Evolutionary conservation across 2,797 vertebrate species (phyloP).

Genomic region (Oryzias dopingdopingensis): DNA sequence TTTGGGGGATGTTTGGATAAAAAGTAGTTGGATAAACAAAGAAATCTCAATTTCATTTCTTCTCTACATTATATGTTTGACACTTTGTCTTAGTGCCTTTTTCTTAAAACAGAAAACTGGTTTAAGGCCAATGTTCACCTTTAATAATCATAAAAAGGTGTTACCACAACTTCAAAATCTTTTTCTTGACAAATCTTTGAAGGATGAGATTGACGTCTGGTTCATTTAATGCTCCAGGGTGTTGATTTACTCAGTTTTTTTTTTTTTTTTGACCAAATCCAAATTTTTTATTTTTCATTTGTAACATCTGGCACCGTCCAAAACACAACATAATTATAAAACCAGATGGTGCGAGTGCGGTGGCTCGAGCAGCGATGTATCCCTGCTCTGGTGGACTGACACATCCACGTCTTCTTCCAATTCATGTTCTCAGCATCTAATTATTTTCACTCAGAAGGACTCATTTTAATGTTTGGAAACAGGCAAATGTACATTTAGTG

Average conservation of each 20-base stretch:
- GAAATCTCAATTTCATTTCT: no score
- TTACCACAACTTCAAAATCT: not conserved
- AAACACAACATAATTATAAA: constrained; percentile 23
- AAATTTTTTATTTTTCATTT: not conserved
- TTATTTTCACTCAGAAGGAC: constrained; percentile 9
- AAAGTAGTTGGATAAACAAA: no score
- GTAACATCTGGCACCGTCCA: constrained; percentile 14
- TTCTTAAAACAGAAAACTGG: no score
- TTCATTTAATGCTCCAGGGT: not conserved
- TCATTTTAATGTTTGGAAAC: constrained; percentile 2
- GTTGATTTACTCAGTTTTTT: not conserved
- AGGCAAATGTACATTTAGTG: constrained; percentile 2
- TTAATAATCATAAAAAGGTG: no score
- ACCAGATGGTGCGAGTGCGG: constrained; percentile 20
- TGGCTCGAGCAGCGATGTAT: constrained; percentile 9
- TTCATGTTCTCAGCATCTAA: constrained; percentile 1
- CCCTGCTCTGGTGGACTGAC: constrained; percentile 14
- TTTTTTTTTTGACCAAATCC: not conserved
- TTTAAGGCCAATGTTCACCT: no score
- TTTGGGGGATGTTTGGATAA: no score
- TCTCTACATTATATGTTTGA: no score
- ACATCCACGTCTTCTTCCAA: constrained; percentile 6
- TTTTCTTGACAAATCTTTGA: not conserved
- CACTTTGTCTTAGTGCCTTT: no score
- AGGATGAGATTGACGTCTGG: not conserved